Conservation (phyloP, 1,140 invertebrate species). For the Coelopa frigida region DNA sequence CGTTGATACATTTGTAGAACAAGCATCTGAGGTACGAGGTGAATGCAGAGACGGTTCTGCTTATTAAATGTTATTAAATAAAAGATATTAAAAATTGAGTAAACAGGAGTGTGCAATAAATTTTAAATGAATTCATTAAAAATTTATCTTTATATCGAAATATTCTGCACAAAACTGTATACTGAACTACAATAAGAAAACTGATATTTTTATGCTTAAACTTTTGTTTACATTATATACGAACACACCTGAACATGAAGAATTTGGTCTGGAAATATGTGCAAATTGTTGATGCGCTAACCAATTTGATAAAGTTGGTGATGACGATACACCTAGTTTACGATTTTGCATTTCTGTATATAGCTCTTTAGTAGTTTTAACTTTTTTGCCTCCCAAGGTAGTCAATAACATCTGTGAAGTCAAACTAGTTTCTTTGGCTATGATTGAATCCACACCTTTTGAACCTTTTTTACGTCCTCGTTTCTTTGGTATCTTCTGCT, state of each 20-base stretch:
- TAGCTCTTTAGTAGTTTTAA: conserved; percentile 79
- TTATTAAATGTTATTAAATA: too few species aligned
- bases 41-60: conserved; percentile 33
- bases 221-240: background rate
- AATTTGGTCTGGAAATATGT: conserved; percentile 21
- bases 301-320: conserved; percentile 5
- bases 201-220: background rate
- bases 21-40: conserved; percentile 23
- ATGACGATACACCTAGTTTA: conserved; percentile 34
- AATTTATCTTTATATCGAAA: too few species aligned
- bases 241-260: conserved; percentile 34
- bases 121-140: too few species aligned
- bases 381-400: conserved; percentile 52
- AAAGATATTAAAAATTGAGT: too few species aligned
- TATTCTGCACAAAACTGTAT: too few species aligned
- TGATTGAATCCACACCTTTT: conserved; percentile 49
- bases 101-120: too few species aligned
- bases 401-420: conserved; percentile 28
- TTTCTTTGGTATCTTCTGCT: conserved; percentile 45
- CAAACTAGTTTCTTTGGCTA: conserved; percentile 33
- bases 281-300: conserved; percentile 15
- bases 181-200: conserved; percentile 13
- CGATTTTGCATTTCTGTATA: conserved; percentile 68
- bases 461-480: conserved; percentile 64
- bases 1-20: conserved; percentile 21